Evolutionary conservation across 2,888 invertebrate species (phyloP).

Genomic region (Caenorhabditis sp.): DNA sequence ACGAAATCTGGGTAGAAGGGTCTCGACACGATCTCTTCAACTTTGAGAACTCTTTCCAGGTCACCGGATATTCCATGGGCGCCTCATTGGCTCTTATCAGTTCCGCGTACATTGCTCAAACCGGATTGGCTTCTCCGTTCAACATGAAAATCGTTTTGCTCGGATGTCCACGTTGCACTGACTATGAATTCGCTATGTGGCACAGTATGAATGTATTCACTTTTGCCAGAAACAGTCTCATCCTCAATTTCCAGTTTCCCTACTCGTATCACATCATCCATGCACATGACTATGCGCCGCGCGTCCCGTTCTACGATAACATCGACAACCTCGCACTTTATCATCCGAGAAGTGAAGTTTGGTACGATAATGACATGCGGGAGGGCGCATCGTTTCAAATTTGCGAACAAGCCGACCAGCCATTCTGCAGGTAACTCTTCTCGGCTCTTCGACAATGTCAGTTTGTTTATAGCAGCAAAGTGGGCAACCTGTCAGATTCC

Average conservation of each 20-base stretch:
- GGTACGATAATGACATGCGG: constrained; percentile 56
- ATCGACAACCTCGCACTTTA: constrained; percentile 44
- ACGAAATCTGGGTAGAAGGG: constrained; percentile 44
- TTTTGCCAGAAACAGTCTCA: too few species aligned
- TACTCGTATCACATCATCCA: constrained; percentile 54
- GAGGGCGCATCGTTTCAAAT: constrained; percentile 27
- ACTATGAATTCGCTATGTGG: constrained; percentile 38
- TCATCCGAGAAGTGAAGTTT: constrained; percentile 46
- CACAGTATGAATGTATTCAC: constrained; percentile 35
- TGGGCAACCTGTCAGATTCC: constrained; percentile 13
- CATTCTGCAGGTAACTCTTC: constrained; percentile 30
- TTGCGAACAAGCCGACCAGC: constrained; percentile 47
- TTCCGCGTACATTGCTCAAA: constrained; percentile 29
- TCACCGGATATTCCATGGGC: constrained; percentile 44
- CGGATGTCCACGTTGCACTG: constrained; percentile 22
- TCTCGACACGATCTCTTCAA: too few species aligned
- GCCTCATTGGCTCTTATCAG: constrained; percentile 24
- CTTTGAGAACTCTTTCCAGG: too few species aligned
- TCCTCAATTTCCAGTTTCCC: constrained; percentile 25
- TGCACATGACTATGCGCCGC: constrained; percentile 42
- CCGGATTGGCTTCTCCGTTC: constrained; percentile 20
- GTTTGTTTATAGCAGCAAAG: constrained; percentile 26
- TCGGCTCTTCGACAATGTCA: too few species aligned
- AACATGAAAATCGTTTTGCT: constrained; percentile 40
- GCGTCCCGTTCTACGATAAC: constrained; percentile 21